A percentile compares a stretch with the other conserved stretches of the same genome.
Evolutionary conservation across 2,888 invertebrate species (phyloP).

Genomic region (Argynnis bischoffii): DNA sequence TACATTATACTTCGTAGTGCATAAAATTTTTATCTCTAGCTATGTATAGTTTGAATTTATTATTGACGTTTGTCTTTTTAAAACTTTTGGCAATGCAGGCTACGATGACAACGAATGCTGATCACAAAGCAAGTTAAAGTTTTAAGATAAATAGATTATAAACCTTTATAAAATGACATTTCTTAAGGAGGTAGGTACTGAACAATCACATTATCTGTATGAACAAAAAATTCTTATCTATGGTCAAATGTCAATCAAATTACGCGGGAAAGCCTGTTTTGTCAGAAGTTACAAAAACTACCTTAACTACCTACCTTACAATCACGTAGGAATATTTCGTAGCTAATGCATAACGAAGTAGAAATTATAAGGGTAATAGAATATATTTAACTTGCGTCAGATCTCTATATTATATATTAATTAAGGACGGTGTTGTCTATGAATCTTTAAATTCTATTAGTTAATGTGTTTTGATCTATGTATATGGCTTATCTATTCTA

Average conservation of each 20-base stretch:
- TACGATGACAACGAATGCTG: slow-evolving; percentile 71
- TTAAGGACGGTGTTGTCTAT: slow-evolving; percentile 46
- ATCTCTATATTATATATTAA: slow-evolving; percentile 48
- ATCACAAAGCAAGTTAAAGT: background rate
- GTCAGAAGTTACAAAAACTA: slow-evolving; percentile 62
- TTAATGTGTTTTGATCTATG: slow-evolving; percentile 69
- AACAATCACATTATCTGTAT: background rate
- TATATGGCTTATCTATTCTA: slow-evolving; percentile 77
- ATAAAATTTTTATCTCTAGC: slow-evolving; percentile 33
- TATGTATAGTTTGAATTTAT: slow-evolving; percentile 22
- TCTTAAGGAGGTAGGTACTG: slow-evolving; percentile 13
- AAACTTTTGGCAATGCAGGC: slow-evolving; percentile 80
- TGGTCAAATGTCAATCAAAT: slow-evolving; percentile 9
- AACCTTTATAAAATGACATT: slow-evolving; percentile 32
- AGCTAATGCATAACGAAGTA: slow-evolving; percentile 22
- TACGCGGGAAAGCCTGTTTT: slow-evolving; percentile 64
- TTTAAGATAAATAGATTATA: background rate
- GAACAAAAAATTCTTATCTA: slow-evolving; percentile 32
- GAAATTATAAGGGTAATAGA: slow-evolving; percentile 23
- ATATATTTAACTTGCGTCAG: slow-evolving; percentile 72
- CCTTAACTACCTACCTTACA: slow-evolving; percentile 24
- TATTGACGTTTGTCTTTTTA: slow-evolving; percentile 27
- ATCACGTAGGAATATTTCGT: slow-evolving; percentile 23
- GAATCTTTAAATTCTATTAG: slow-evolving; percentile 67
- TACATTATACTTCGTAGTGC: slow-evolving; percentile 42